A percentile compares a stretch with the other conserved stretches of the same genome.
These are phyloP conservation scores for Athene noctua DNA, from an alignment of 2,113 vertebrate species.

Conservation along the genomic window DNA sequence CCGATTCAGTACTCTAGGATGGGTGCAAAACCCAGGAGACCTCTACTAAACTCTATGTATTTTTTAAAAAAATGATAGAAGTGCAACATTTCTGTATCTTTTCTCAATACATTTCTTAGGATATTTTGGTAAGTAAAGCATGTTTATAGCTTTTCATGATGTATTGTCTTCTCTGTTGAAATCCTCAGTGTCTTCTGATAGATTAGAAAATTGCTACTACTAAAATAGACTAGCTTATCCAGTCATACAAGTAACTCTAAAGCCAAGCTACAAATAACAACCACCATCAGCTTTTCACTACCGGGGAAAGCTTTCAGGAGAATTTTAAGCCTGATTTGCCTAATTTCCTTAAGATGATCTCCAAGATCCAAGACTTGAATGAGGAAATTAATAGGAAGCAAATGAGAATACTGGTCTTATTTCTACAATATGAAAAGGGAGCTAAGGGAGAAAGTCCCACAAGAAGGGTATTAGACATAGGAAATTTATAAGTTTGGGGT, in stretches of 20 bases:
- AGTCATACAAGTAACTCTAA: background rate
- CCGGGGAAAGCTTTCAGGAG: background rate
- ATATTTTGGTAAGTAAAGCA: background rate
- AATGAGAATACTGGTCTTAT: background rate
- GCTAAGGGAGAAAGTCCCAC: background rate
- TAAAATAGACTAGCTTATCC: constrained; percentile 5
- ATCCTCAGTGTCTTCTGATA: background rate
- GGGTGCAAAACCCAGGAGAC: background rate
- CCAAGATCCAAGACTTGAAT: background rate
- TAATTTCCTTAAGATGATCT: constrained; percentile 5
- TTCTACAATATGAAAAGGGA: background rate
- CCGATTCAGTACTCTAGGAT: background rate
- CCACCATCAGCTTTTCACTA: background rate
- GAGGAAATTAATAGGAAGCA: background rate
- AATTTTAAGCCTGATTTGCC: constrained; percentile 19
- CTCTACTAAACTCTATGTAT: background rate
- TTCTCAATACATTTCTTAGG: background rate
- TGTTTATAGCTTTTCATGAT: background rate
- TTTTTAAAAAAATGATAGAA: background rate
- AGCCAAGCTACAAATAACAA: background rate
- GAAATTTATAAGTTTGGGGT: background rate
- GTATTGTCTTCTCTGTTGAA: background rate
- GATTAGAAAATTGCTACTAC: background rate
- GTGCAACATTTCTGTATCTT: background rate
- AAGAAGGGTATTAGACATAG: background rate